A percentile compares a stretch with the other conserved stretches of the same genome.
phyloP scores from a whole-genome alignment of 2,888 invertebrate genomes.

The Caenorhabditis macrosperma region DNA sequence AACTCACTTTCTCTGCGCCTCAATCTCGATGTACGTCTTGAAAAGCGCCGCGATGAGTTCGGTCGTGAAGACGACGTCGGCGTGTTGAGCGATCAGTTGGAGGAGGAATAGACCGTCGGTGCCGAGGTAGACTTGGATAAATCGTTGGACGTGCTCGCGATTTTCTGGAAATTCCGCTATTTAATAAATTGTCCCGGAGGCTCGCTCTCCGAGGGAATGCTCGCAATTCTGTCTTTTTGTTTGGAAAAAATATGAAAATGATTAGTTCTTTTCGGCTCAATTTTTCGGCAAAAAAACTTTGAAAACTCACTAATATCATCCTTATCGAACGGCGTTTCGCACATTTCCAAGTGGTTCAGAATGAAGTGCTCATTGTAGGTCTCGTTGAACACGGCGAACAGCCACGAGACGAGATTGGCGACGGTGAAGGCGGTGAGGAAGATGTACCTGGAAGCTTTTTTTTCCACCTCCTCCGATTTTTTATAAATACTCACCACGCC shows the following conservation, averaged over 20 bases:
- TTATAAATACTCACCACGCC: conserved; percentile 65
- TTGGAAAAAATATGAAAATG: too few relatives aligned
- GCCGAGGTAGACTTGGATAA: conserved; percentile 75
- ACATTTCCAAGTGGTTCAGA: conserved; percentile 78
- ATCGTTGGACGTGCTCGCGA: conserved; percentile 69
- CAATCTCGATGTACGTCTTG: conserved; percentile 71
- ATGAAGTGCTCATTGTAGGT: conserved; percentile 76
- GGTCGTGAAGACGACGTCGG: conserved; percentile 77
- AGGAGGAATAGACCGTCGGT: conserved; percentile 78
- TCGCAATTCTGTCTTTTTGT: too few relatives aligned
- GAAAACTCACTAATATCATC: conserved; percentile 50
- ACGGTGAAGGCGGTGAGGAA: conserved; percentile 73
- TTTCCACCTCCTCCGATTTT: too few relatives aligned
- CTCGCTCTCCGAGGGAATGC: too few relatives aligned
- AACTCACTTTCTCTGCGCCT: conserved; percentile 72
- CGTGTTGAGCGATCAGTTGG: conserved; percentile 77
- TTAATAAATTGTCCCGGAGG: too few relatives aligned
- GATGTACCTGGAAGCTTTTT: conserved; percentile 77
- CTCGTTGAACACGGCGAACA: conserved; percentile 71
- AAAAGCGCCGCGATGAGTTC: conserved; percentile 73
- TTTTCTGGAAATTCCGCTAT: conserved; percentile 58
- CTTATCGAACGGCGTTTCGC: conserved; percentile 71
- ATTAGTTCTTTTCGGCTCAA: too few relatives aligned
- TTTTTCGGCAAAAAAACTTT: not conserved
- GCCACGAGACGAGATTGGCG: conserved; percentile 74